These are phyloP conservation scores for Caerostris extrusa DNA, from an alignment of 1,140 invertebrate species.

Conservation along the genomic window DNA sequence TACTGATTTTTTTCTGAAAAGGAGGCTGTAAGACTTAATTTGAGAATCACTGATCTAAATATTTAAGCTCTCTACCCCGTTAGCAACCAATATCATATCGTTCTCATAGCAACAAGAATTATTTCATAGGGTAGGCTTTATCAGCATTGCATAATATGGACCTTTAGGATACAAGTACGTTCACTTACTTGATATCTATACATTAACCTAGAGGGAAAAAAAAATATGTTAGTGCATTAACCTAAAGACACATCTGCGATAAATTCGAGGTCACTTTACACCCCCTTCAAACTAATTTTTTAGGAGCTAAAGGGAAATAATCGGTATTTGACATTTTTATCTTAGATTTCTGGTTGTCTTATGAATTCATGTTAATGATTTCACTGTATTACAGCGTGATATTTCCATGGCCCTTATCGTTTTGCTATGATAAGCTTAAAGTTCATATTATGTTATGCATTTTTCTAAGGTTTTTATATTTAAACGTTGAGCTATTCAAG, in stretches of 20 bases:
- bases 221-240: constrained; percentile 57
- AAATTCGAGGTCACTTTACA: constrained; percentile 6
- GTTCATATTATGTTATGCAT: not conserved
- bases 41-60: not conserved
- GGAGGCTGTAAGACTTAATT: no score
- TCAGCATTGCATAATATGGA: constrained; percentile 7
- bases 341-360: not conserved
- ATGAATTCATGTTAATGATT: not conserved
- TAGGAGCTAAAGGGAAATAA: not conserved
- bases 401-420: not conserved
- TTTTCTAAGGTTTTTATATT: not conserved
- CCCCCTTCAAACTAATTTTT: not conserved
- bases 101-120: constrained; percentile 44
- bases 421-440: not conserved
- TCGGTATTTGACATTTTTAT: not conserved
- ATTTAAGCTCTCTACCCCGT: not conserved
- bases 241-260: constrained; percentile 51
- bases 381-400: not conserved
- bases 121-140: not conserved
- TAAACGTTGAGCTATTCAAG: not conserved
- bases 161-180: constrained; percentile 12
- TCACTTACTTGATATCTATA: constrained; percentile 54
- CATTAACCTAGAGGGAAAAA: constrained; percentile 24
- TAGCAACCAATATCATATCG: not conserved
- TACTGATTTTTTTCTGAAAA: no score